These are phyloP conservation scores for Tribolium freemani DNA, from an alignment of 2,888 invertebrate genomes.

Conservation along the genomic window DNA sequence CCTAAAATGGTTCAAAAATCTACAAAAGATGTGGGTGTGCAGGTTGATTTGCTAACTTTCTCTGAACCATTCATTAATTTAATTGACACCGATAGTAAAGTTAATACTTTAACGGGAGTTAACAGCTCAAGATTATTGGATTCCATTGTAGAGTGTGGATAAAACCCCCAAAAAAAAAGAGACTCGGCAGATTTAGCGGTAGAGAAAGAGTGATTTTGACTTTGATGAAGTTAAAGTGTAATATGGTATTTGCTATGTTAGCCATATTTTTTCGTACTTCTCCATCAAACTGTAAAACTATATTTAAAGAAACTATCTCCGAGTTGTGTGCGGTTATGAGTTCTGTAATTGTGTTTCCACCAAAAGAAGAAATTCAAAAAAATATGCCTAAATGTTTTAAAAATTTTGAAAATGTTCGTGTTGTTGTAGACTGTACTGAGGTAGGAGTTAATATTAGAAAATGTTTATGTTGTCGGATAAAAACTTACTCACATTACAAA, in stretches of 20 bases:
- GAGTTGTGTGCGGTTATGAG: background rate
- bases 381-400: constrained; percentile 34
- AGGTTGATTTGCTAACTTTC: background rate
- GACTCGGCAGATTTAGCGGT: background rate
- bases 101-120: constrained; percentile 4
- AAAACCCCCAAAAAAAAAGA: background rate
- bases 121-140: background rate
- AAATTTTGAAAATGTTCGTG: constrained; percentile 19
- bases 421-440: constrained; percentile 41
- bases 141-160: background rate
- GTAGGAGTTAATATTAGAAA: constrained; percentile 26
- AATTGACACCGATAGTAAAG: background rate
- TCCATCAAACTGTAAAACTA: constrained; percentile 3
- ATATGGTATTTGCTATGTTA: constrained; percentile 3
- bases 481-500: constrained; percentile 46
- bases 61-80: constrained; percentile 1
- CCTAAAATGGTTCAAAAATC: background rate
- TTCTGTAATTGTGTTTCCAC: constrained; percentile 4
- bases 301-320: background rate
- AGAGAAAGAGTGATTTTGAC: constrained; percentile 10
- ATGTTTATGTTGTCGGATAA: constrained; percentile 33
- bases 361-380: constrained; percentile 20
- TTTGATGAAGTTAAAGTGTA: constrained; percentile 14
- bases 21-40: constrained; percentile 2
- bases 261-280: constrained; percentile 8